These are phyloP conservation scores for Drosophila birchii DNA, from an alignment of 2,888 invertebrate genomes.

Conservation along the genomic window DNA sequence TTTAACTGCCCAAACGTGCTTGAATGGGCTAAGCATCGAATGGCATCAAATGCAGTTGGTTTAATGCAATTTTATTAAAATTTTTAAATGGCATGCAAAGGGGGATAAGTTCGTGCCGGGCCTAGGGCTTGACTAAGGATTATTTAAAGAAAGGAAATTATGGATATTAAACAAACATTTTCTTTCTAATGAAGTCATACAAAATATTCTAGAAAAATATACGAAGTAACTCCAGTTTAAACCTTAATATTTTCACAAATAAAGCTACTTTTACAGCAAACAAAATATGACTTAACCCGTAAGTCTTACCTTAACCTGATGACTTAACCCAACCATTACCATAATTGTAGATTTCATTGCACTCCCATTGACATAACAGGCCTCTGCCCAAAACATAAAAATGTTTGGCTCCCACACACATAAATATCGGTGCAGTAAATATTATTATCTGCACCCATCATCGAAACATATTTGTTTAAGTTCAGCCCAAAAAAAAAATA, in stretches of 20 bases:
- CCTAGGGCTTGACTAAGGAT: neutral
- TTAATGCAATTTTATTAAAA: conserved; percentile 39
- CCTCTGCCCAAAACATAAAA: neutral
- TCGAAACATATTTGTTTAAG: conserved; percentile 51
- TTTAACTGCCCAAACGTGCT: conserved; percentile 75
- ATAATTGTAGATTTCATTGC: conserved; percentile 16
- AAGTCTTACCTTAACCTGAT: neutral
- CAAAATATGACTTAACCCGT: neutral
- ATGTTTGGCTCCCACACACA: conserved; percentile 58
- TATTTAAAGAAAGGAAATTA: neutral
- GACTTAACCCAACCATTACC: neutral
- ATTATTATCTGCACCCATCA: conserved; percentile 28
- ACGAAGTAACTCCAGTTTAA: neutral
- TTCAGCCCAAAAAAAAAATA: conserved; percentile 26
- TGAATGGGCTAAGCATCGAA: conserved; percentile 31
- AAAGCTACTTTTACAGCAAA: neutral
- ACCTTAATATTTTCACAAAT: neutral
- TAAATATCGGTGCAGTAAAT: conserved; percentile 24
- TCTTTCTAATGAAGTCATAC: neutral
- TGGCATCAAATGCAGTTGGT: conserved; percentile 34
- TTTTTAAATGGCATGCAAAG: conserved; percentile 44
- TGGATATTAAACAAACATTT: neutral
- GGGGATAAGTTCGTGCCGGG: conserved; percentile 13
- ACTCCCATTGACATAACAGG: conserved; percentile 22
- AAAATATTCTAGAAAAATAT: neutral